Evolutionary conservation across 2,113 vertebrate genomes (phyloP).

Genomic region (Gambusia affinis): DNA sequence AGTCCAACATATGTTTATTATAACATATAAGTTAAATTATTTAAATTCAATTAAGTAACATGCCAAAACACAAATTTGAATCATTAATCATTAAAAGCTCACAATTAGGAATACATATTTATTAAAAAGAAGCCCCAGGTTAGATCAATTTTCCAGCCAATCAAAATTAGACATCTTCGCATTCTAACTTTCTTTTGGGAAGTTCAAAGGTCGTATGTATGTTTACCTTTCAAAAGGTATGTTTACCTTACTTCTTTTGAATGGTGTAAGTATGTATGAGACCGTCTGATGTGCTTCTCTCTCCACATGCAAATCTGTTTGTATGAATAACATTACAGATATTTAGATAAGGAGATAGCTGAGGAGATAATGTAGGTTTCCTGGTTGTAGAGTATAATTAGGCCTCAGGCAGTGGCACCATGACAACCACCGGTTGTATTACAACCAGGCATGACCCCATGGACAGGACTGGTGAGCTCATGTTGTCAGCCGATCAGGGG

Average conservation of each 20-base stretch:
- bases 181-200: neutral
- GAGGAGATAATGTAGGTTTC: conserved; percentile 1
- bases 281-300: neutral
- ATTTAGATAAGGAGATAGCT: conserved; percentile 1
- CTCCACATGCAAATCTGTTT: neutral
- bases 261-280: neutral
- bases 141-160: neutral
- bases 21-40: neutral
- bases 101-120: neutral
- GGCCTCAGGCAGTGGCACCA: conserved; percentile 46
- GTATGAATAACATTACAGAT: neutral
- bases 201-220: neutral
- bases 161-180: neutral
- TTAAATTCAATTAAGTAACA: neutral
- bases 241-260: neutral
- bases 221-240: neutral
- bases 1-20: neutral
- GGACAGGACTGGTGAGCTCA: conserved; percentile 40
- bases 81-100: neutral
- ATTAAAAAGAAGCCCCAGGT: neutral
- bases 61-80: neutral
- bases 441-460: conserved; percentile 55
- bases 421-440: conserved; percentile 58
- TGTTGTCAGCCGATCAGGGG: conserved; percentile 28
- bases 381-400: conserved; percentile 24